These are phyloP conservation scores for Spodoptera litura DNA, from an alignment of 1,140 invertebrate species.

Conservation along the genomic window DNA sequence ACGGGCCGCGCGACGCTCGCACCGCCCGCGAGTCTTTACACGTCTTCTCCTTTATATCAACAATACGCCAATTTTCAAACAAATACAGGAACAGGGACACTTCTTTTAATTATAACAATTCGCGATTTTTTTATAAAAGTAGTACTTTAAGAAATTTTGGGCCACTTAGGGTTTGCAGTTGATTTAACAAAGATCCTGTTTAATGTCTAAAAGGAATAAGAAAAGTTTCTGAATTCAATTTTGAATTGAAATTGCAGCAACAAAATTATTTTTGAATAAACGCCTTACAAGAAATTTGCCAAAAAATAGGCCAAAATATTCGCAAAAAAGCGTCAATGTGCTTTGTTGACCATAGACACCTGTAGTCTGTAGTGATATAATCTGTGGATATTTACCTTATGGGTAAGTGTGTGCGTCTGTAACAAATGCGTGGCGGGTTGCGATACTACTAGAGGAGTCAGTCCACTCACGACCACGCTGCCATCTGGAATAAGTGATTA, in stretches of 20 bases:
- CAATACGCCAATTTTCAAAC: conserved; percentile 14
- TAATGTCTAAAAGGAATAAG: too few species aligned
- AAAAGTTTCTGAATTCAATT: too few species aligned
- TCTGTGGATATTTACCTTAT: conserved; percentile 66
- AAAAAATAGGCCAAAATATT: too few species aligned
- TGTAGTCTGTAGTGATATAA: background rate
- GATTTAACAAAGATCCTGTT: background rate
- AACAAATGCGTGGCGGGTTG: conserved; percentile 76
- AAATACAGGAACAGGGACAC: background rate
- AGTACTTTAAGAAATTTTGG: background rate
- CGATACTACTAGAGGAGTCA: conserved; percentile 81
- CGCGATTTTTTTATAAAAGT: background rate
- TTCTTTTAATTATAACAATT: background rate
- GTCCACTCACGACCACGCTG: conserved; percentile 75
- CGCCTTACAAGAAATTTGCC: too few species aligned
- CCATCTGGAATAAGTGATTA: conserved; percentile 56
- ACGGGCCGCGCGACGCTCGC: conserved; percentile 6
- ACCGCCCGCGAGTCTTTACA: conserved; percentile 17
- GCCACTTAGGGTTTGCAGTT: conserved; percentile 21
- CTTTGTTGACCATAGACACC: too few species aligned
- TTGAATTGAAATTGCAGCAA: too few species aligned
- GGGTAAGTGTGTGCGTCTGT: conserved; percentile 78
- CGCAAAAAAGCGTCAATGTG: background rate
- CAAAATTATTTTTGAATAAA: too few species aligned
- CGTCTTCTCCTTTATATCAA: conserved; percentile 24